phyloP scores from a whole-genome alignment of 2,888 invertebrate species.

The Trissolcus japonicus region DNA sequence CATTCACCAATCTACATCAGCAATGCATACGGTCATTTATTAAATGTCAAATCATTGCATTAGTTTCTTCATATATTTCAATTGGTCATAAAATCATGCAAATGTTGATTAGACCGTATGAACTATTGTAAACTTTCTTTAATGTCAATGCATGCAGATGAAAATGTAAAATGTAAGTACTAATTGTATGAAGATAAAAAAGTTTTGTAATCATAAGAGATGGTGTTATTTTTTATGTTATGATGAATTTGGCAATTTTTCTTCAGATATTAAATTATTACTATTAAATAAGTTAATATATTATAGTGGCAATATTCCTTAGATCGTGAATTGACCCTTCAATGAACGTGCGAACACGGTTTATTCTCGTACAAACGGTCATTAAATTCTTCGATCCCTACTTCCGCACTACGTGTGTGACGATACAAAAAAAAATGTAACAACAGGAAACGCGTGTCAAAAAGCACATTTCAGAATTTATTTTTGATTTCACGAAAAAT shows the following conservation, averaged over 20 bases:
- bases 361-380: conserved; percentile 49
- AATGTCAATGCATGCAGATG: conserved; percentile 40
- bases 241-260: not conserved
- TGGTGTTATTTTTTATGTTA: not conserved
- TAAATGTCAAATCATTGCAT: too few relatives aligned
- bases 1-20: too few relatives aligned
- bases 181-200: not conserved
- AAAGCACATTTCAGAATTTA: conserved; percentile 10
- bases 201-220: not conserved
- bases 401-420: conserved; percentile 51
- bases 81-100: not conserved
- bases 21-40: too few relatives aligned
- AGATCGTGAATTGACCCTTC: conserved; percentile 37
- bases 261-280: not conserved
- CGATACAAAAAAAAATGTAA: conserved; percentile 34
- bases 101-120: conserved; percentile 28
- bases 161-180: conserved; percentile 27
- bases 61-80: too few relatives aligned
- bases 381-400: conserved; percentile 51
- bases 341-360: conserved; percentile 52
- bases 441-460: conserved; percentile 41
- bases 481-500: too few relatives aligned
- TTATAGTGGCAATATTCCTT: not conserved
- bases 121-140: conserved; percentile 36
- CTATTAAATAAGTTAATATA: too few relatives aligned